phyloP scores from a whole-genome alignment of 2,797 vertebrate species.

The Syndactyla subalaris region DNA sequence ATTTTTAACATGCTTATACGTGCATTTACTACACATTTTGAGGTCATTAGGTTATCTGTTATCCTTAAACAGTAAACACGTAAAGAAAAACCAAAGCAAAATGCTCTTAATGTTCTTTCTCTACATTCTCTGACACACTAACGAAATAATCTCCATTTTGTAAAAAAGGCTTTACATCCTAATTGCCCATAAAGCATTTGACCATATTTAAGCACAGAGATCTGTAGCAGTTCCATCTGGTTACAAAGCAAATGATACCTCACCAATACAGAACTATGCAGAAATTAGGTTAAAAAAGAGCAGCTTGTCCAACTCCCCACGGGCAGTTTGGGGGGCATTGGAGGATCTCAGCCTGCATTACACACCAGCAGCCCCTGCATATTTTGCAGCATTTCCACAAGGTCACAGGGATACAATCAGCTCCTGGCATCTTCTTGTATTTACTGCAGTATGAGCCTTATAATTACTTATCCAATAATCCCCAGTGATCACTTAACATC shows the following conservation, averaged over 20 bases:
- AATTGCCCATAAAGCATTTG: neutral
- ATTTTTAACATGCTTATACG: neutral
- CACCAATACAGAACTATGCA: neutral
- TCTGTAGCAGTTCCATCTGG: neutral
- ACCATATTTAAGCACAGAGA: neutral
- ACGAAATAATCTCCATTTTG: neutral
- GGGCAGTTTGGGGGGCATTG: too few species aligned
- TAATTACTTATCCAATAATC: neutral
- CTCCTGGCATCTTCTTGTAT: neutral
- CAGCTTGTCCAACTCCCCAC: neutral
- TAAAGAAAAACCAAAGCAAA: neutral
- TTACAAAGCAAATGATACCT: neutral
- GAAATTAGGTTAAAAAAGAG: neutral
- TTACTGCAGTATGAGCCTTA: neutral
- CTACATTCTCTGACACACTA: neutral
- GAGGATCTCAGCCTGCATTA: neutral
- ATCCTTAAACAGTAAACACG: neutral
- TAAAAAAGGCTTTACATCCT: neutral
- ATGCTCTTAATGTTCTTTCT: rapidly evolving
- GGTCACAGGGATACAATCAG: neutral
- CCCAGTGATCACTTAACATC: neutral
- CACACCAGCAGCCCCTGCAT: neutral
- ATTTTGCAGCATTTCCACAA: neutral
- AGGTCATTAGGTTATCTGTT: neutral
- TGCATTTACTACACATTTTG: neutral